Evolutionary conservation across 2,113 vertebrate species (phyloP).

Genomic region (Strix aluco): DNA sequence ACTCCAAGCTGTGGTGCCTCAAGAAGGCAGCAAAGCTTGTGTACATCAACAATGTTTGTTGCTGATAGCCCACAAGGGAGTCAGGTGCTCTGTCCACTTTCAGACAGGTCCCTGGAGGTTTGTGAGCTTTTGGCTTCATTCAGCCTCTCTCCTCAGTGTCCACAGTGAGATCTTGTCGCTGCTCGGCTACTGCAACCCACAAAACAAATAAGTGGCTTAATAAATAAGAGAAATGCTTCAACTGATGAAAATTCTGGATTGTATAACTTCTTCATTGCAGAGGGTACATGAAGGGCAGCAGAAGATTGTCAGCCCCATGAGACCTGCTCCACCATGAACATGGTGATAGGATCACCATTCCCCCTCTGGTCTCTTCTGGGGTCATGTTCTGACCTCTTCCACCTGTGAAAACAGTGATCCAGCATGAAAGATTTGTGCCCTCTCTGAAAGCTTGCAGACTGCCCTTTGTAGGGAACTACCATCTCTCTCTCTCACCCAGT

Average conservation of each 20-base stretch:
- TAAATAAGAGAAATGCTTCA: neutral
- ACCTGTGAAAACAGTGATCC: neutral
- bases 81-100: neutral
- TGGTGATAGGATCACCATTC: neutral
- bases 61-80: neutral
- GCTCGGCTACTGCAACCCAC: neutral
- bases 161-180: neutral
- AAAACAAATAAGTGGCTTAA: neutral
- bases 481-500: neutral
- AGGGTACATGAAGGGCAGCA: neutral
- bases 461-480: neutral
- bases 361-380: neutral
- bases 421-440: neutral
- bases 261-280: neutral
- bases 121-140: neutral
- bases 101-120: neutral
- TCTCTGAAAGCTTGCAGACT: neutral
- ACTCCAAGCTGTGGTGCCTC: neutral
- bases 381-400: neutral
- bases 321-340: neutral
- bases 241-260: neutral
- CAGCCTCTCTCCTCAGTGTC: neutral
- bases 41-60: neutral
- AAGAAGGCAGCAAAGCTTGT: neutral
- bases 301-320: neutral